These are phyloP conservation scores for Cerastis leucographa DNA, from an alignment of 2,888 invertebrate species.

Conservation along the genomic window DNA sequence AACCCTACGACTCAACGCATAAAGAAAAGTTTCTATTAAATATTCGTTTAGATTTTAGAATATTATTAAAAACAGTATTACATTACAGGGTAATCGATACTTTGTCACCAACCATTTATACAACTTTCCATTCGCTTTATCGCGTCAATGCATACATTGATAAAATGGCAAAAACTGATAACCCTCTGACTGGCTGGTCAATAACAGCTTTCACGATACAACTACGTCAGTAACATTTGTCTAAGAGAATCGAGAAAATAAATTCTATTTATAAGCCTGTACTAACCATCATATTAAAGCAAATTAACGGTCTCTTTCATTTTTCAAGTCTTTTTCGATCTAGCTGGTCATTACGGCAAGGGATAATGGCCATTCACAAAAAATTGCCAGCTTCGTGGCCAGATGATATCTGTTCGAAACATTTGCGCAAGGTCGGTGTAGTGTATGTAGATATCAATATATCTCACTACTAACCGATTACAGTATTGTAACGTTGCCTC, in stretches of 20 bases:
- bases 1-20: not conserved
- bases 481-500: no score
- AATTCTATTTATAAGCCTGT: slow-evolving; percentile 16
- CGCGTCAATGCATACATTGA: slow-evolving; percentile 54
- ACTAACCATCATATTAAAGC: not conserved
- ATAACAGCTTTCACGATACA: slow-evolving; percentile 44
- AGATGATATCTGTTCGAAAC: slow-evolving; percentile 35
- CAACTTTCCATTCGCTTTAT: slow-evolving; percentile 65
- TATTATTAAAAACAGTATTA: slow-evolving; percentile 3
- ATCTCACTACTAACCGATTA: no score
- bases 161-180: slow-evolving; percentile 64
- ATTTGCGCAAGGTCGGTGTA: slow-evolving; percentile 47
- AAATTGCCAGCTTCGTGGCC: slow-evolving; percentile 30
- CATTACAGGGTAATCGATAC: slow-evolving; percentile 25
- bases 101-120: slow-evolving; percentile 41
- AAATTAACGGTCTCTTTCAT: slow-evolving; percentile 15
- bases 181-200: slow-evolving; percentile 49
- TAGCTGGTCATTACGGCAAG: slow-evolving; percentile 8
- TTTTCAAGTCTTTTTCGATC: not conserved
- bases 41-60: slow-evolving; percentile 8
- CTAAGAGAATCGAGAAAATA: slow-evolving; percentile 18
- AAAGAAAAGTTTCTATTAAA: slow-evolving; percentile 1
- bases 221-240: slow-evolving; percentile 16
- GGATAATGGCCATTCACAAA: slow-evolving; percentile 36
- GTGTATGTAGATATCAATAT: no score